A percentile compares a stretch with the other conserved stretches of the same genome.
Evolutionary conservation across 2,113 vertebrate species (phyloP).

Genomic region (Coturnix japonica): DNA sequence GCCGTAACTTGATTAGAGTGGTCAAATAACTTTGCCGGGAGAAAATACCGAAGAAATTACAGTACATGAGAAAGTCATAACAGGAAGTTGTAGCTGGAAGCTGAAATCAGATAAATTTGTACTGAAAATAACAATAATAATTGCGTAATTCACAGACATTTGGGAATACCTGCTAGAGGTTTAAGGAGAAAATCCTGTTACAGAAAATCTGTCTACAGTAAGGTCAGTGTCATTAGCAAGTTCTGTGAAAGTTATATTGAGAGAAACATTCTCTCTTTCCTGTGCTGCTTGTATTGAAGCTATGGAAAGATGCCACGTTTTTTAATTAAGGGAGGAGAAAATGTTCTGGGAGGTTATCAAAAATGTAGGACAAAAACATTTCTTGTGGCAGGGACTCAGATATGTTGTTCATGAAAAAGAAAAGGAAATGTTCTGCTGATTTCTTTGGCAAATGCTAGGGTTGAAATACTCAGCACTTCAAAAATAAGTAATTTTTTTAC

Average conservation of each 20-base stretch:
- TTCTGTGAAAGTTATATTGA: not conserved
- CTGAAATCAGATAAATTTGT: slow-evolving; percentile 19
- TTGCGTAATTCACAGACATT: not conserved
- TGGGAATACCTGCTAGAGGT: not conserved
- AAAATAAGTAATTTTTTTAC: not conserved
- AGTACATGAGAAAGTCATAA: slow-evolving; percentile 5
- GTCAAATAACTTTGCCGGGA: not conserved
- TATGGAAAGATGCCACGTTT: not conserved
- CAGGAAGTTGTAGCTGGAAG: slow-evolving; percentile 49
- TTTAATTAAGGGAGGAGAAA: slow-evolving; percentile 58
- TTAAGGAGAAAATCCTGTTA: slow-evolving; percentile 42
- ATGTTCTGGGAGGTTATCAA: slow-evolving; percentile 50
- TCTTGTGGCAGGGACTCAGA: slow-evolving; percentile 40
- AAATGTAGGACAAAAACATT: slow-evolving; percentile 37
- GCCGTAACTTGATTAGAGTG: not conserved
- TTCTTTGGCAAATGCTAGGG: not conserved
- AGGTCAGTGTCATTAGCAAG: slow-evolving; percentile 7
- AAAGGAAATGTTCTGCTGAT: not conserved
- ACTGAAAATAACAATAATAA: not conserved
- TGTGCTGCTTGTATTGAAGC: slow-evolving; percentile 27
- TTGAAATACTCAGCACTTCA: not conserved
- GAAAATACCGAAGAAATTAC: not conserved
- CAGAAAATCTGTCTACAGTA: not conserved
- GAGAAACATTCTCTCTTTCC: slow-evolving; percentile 1
- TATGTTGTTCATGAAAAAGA: not conserved